Percentiles rank a stretch among this genome's conserved stretches.
These are phyloP conservation scores for Pogonophryne albipinna DNA, from an alignment of 2,797 vertebrate genomes.

Conservation along the genomic window DNA sequence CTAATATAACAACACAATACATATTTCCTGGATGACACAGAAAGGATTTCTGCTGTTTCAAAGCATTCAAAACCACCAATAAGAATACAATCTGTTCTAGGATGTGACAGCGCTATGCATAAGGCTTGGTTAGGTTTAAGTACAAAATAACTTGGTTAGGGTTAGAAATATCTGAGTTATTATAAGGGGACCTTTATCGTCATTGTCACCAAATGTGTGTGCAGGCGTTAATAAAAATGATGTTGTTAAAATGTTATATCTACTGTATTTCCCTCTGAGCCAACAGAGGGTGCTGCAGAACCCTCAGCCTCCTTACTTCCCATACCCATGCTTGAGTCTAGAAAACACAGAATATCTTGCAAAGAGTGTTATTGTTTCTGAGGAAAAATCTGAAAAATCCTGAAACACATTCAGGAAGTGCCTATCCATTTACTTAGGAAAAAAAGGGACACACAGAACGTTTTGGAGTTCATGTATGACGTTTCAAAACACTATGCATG, in stretches of 20 bases:
- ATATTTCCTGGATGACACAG: too few species aligned
- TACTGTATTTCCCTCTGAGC: neutral
- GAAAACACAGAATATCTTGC: neutral
- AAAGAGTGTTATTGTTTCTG: neutral
- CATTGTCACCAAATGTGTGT: neutral
- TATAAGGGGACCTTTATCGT: too few species aligned
- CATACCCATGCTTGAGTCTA: neutral
- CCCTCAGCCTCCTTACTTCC: neutral
- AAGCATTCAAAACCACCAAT: too few species aligned
- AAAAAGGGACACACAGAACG: neutral
- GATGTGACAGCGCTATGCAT: too few species aligned
- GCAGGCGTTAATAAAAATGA: neutral
- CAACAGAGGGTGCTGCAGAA: slow-evolving; percentile 2
- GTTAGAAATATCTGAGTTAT: too few species aligned
- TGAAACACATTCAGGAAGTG: neutral
- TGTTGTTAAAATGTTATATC: neutral
- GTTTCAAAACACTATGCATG: neutral
- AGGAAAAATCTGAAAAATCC: neutral
- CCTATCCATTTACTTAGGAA: neutral
- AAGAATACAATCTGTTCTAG: too few species aligned
- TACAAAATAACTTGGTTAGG: too few species aligned
- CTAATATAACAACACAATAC: too few species aligned
- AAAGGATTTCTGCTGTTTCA: too few species aligned
- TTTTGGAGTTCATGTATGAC: neutral
- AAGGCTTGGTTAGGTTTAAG: too few species aligned